These are phyloP conservation scores for Copidosoma aretas DNA, from an alignment of 2,888 invertebrate genomes.

Conservation along the genomic window DNA sequence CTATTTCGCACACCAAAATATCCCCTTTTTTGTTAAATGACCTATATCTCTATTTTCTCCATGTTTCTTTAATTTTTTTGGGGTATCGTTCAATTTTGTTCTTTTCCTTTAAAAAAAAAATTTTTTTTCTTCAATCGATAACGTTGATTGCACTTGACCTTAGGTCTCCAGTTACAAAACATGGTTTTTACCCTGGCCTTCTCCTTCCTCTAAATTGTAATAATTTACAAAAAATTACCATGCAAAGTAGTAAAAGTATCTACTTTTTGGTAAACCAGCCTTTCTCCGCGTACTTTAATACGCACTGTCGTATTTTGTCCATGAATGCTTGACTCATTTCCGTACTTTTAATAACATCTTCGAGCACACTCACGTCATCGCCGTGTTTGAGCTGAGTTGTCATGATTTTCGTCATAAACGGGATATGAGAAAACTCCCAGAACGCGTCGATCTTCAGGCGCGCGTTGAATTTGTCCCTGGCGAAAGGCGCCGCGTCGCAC, in stretches of 20 bases:
- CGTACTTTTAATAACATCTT: not conserved
- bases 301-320: conserved; percentile 3
- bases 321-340: not conserved
- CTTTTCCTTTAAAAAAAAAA: too few species aligned
- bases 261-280: conserved; percentile 3
- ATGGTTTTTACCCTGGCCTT: too few species aligned
- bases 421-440: conserved; percentile 50
- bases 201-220: too few species aligned
- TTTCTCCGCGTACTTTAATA: conserved; percentile 14
- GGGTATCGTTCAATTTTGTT: too few species aligned
- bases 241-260: not conserved
- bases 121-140: too few species aligned
- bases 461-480: conserved; percentile 46
- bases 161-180: too few species aligned
- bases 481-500: conserved; percentile 1
- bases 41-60: too few species aligned
- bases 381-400: conserved; percentile 37
- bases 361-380: not conserved
- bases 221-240: too few species aligned
- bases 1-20: too few species aligned
- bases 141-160: too few species aligned
- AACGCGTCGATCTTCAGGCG: conserved; percentile 45
- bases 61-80: too few species aligned
- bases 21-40: too few species aligned
- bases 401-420: conserved; percentile 50